These are phyloP conservation scores for Caenorhabditis drosophilae DNA, from an alignment of 2,888 invertebrate genomes.

Conservation along the genomic window DNA sequence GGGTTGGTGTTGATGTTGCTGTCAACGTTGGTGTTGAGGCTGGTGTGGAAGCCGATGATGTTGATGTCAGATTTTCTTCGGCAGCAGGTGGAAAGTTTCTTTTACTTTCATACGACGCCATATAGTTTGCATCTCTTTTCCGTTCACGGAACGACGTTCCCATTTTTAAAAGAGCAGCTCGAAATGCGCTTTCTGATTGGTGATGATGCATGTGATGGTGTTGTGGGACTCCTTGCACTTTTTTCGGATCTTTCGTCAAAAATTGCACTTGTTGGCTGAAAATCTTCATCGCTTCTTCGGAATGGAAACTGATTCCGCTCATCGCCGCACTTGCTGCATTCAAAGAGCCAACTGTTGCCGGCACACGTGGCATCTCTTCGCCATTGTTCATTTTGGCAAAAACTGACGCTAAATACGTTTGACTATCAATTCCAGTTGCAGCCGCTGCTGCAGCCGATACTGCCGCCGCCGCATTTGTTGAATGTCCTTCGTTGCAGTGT, in stretches of 20 bases:
- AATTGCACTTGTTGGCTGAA: slow-evolving; percentile 1
- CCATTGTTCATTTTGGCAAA: slow-evolving; percentile 35
- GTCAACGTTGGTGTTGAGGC: too few relatives aligned
- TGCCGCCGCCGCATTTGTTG: slow-evolving; percentile 50
- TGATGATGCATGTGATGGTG: neutral
- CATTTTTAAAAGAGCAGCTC: slow-evolving; percentile 21
- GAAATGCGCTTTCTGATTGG: slow-evolving; percentile 17
- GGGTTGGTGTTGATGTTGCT: too few relatives aligned
- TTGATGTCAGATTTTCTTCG: too few relatives aligned
- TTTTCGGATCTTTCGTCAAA: neutral
- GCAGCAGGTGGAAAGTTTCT: neutral
- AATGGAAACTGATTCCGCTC: slow-evolving; percentile 25
- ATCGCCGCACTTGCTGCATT: slow-evolving; percentile 32
- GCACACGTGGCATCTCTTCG: slow-evolving; percentile 30
- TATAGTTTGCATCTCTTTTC: slow-evolving; percentile 5
- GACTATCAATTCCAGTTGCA: slow-evolving; percentile 42
- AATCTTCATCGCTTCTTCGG: slow-evolving; percentile 11
- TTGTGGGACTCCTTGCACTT: neutral
- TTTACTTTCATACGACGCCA: neutral
- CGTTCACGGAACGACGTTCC: slow-evolving; percentile 8
- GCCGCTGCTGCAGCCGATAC: slow-evolving; percentile 45
- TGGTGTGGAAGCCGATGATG: too few relatives aligned
- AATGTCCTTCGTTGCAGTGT: slow-evolving; percentile 8
- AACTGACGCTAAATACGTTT: slow-evolving; percentile 21
- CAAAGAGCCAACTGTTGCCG: slow-evolving; percentile 28